Conservation (phyloP, 2,888 invertebrate species). For the Elgonia sp. region DNA sequence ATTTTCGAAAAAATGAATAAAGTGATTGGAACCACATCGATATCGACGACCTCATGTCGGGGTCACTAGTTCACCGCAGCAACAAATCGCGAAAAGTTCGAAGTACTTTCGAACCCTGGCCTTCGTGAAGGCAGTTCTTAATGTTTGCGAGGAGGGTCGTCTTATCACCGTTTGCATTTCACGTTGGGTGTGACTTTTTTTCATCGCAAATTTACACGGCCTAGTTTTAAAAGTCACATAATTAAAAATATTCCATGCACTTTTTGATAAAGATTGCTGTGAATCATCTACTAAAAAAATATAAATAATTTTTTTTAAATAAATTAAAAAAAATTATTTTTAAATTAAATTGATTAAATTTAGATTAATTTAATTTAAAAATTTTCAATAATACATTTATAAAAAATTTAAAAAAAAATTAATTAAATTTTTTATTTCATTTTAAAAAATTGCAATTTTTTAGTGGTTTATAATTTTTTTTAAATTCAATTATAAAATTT, state of each 20-base stretch:
- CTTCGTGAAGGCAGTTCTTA: conserved; percentile 64
- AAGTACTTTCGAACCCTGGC: conserved; percentile 75
- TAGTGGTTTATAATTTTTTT: too few relatives aligned
- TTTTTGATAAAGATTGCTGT: neutral
- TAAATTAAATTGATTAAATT: too few relatives aligned
- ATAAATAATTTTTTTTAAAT: too few relatives aligned
- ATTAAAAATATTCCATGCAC: conserved; percentile 14
- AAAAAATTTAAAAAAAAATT: too few relatives aligned
- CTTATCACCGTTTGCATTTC: conserved; percentile 72
- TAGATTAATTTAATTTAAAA: too few relatives aligned
- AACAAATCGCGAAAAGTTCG: conserved; percentile 75
- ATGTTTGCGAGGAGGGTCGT: conserved; percentile 74
- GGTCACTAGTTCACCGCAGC: conserved; percentile 71
- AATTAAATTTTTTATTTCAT: too few relatives aligned
- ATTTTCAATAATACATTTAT: too few relatives aligned
- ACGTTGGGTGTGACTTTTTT: conserved; percentile 69
- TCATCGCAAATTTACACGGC: conserved; percentile 68
- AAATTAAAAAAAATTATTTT: too few relatives aligned
- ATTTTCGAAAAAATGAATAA: conserved; percentile 29
- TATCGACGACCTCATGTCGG: conserved; percentile 71
- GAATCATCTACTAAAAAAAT: too few relatives aligned
- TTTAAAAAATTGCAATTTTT: too few relatives aligned
- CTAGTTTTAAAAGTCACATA: neutral
- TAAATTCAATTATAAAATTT: too few relatives aligned
- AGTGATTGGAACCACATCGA: conserved; percentile 55